Evolutionary conservation across 2,113 vertebrate genomes (phyloP).

Genomic region (Oncorhynchus tshawytscha): DNA sequence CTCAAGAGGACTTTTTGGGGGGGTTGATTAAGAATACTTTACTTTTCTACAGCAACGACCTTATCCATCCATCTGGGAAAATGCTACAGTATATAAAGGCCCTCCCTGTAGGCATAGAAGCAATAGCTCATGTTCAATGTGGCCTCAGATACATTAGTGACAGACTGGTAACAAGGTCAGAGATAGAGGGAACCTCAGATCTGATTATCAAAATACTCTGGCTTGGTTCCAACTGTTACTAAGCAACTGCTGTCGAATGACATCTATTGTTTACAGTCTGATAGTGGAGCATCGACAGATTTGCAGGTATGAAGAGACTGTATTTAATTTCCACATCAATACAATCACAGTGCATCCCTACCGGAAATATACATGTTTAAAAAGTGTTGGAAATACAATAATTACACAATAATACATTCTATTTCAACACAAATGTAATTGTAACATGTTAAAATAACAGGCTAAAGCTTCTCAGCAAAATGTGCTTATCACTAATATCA

Average conservation of each 20-base stretch:
- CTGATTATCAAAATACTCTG: constrained; percentile 41
- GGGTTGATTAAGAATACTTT: too few species aligned
- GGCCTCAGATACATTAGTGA: too few species aligned
- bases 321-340: not conserved
- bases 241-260: constrained; percentile 33
- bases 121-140: too few species aligned
- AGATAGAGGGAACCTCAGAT: constrained; percentile 21
- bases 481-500: not conserved
- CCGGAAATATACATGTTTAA: too few species aligned
- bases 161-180: constrained; percentile 32
- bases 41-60: too few species aligned
- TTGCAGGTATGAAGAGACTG: not conserved
- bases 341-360: not conserved
- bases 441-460: not conserved
- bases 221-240: constrained; percentile 33
- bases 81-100: too few species aligned
- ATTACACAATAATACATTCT: too few species aligned
- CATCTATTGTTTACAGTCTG: not conserved
- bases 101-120: too few species aligned
- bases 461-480: not conserved
- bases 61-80: too few species aligned
- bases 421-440: too few species aligned
- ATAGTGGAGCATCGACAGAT: not conserved
- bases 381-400: too few species aligned
- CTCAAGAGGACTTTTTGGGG: too few species aligned